phyloP scores from a whole-genome alignment of 2,888 invertebrate species.

The Alitta virens region DNA sequence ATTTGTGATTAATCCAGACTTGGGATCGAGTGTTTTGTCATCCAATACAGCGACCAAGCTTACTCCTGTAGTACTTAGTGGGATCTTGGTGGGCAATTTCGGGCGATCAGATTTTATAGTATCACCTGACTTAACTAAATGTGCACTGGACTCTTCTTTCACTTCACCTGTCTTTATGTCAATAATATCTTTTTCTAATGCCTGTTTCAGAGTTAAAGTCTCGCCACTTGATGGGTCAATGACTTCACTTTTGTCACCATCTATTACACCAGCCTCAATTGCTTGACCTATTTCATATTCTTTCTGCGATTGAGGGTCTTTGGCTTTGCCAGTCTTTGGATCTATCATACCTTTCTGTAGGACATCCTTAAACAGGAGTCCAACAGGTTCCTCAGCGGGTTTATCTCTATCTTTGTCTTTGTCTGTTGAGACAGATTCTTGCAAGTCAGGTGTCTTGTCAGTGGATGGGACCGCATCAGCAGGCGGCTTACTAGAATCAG shows the following conservation, averaged over 20 bases:
- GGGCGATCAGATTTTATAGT: constrained; percentile 52
- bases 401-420: too few species aligned
- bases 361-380: not conserved
- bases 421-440: too few species aligned
- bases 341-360: not conserved
- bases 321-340: not conserved
- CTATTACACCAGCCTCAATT: not conserved
- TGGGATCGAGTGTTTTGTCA: constrained; percentile 7
- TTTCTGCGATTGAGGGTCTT: not conserved
- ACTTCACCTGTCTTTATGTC: constrained; percentile 7
- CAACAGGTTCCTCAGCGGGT: too few species aligned
- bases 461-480: too few species aligned
- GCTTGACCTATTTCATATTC: not conserved
- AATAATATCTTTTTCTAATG: constrained; percentile 3
- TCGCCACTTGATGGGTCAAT: not conserved
- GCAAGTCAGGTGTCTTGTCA: too few species aligned
- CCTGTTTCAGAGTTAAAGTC: constrained; percentile 5
- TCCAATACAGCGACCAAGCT: not conserved
- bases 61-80: not conserved
- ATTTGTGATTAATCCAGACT: constrained; percentile 67
- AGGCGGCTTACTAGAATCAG: not conserved
- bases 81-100: not conserved
- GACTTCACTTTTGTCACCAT: not conserved
- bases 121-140: constrained; percentile 49
- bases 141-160: constrained; percentile 44